These are phyloP conservation scores for Bubo bubo DNA, from an alignment of 2,113 vertebrate genomes.

Conservation along the genomic window DNA sequence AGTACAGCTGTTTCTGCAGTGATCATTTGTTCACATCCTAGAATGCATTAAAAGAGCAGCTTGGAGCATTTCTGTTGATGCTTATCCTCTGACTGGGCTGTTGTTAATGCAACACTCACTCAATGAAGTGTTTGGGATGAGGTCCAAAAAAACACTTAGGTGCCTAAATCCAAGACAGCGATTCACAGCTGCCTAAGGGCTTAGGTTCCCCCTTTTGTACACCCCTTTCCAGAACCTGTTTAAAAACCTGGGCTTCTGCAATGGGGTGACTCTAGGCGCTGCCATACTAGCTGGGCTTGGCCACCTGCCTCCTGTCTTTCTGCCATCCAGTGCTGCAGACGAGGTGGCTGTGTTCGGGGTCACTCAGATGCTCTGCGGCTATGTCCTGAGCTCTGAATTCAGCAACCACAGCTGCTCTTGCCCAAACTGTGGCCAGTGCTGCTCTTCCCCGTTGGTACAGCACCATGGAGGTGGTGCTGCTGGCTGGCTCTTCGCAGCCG, in stretches of 20 bases:
- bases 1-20: slow-evolving; percentile 22
- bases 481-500: neutral
- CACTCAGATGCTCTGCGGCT: neutral
- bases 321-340: neutral
- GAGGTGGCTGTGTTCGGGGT: neutral
- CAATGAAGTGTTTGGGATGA: slow-evolving; percentile 62
- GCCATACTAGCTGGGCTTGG: neutral
- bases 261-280: neutral
- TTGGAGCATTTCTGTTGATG: slow-evolving; percentile 43
- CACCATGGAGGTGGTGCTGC: neutral
- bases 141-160: slow-evolving; percentile 53
- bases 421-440: neutral
- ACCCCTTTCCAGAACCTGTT: neutral
- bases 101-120: slow-evolving; percentile 36
- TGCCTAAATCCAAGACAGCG: slow-evolving; percentile 37
- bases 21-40: slow-evolving; percentile 12
- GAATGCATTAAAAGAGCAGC: neutral
- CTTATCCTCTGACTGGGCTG: slow-evolving; percentile 15
- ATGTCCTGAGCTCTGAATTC: neutral
- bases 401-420: neutral
- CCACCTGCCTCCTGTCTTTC: neutral
- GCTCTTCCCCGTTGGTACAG: neutral
- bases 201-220: neutral
- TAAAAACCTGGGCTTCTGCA: neutral
- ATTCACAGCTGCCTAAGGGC: slow-evolving; percentile 35